Percentiles rank a stretch among this genome's conserved stretches.
Conservation (phyloP, 2,888 invertebrate species). For the Aricia artaxerxes region DNA sequence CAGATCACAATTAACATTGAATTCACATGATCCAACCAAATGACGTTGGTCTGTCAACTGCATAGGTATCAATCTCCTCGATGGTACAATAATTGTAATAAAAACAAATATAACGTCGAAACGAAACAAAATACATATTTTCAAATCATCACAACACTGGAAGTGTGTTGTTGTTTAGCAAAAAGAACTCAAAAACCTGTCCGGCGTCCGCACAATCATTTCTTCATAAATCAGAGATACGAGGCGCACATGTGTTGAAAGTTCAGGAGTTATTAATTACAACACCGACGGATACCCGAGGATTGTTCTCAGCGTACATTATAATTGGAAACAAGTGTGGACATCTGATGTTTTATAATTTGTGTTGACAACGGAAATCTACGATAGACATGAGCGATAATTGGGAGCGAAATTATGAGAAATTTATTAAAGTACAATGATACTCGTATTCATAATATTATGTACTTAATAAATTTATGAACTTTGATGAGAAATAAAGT, state of each 20-base stretch:
- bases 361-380: slow-evolving; percentile 24
- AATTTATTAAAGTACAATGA: too few relatives aligned
- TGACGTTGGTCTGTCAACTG: too few relatives aligned
- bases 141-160: background rate
- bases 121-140: too few relatives aligned
- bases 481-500: too few relatives aligned
- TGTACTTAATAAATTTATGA: too few relatives aligned
- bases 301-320: slow-evolving; percentile 57
- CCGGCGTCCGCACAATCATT: slow-evolving; percentile 45
- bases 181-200: slow-evolving; percentile 15
- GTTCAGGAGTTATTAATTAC: slow-evolving; percentile 67
- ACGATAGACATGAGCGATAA: slow-evolving; percentile 6
- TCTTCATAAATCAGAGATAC: slow-evolving; percentile 66
- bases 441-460: too few relatives aligned
- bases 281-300: slow-evolving; percentile 60
- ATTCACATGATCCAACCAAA: too few relatives aligned
- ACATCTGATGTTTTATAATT: slow-evolving; percentile 21
- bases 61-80: too few relatives aligned
- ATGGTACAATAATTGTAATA: background rate
- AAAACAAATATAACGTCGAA: background rate
- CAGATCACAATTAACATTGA: too few relatives aligned
- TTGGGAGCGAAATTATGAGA: background rate
- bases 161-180: background rate
- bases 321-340: slow-evolving; percentile 35
- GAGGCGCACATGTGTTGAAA: slow-evolving; percentile 61